Evolutionary conservation across 2,113 vertebrate genomes (phyloP).

Genomic region (Siniperca knerii): DNA sequence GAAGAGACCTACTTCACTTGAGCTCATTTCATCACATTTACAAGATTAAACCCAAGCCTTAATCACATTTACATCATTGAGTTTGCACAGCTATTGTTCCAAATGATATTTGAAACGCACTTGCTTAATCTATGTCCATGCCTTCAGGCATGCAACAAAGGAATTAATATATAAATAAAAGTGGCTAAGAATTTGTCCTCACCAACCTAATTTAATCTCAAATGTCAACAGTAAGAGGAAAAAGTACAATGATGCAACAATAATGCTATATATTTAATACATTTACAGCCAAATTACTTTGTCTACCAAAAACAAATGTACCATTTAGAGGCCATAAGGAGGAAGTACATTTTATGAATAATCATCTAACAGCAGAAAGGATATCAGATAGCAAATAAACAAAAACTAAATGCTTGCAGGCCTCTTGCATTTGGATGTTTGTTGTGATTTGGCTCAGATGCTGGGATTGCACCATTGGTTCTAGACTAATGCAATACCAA

Average conservation of each 20-base stretch:
- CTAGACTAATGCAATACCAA: slow-evolving; percentile 41
- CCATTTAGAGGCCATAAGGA: slow-evolving; percentile 11
- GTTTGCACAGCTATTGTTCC: slow-evolving; percentile 71
- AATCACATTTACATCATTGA: slow-evolving; percentile 79
- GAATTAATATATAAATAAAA: slow-evolving; percentile 62
- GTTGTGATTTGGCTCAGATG: slow-evolving; percentile 37
- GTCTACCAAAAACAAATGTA: not conserved
- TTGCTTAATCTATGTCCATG: slow-evolving; percentile 66
- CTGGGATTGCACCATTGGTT: slow-evolving; percentile 43
- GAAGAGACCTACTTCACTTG: slow-evolving; percentile 42
- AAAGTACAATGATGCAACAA: slow-evolving; percentile 16
- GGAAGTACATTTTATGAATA: slow-evolving; percentile 16
- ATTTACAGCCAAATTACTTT: slow-evolving; percentile 18
- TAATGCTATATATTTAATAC: not conserved
- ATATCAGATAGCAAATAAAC: slow-evolving; percentile 44
- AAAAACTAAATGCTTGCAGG: slow-evolving; percentile 9
- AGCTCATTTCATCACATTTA: slow-evolving; percentile 76
- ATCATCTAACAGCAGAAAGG: slow-evolving; percentile 34
- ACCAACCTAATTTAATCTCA: slow-evolving; percentile 32
- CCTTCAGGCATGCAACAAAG: slow-evolving; percentile 53
- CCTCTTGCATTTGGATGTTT: slow-evolving; percentile 8
- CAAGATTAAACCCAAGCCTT: slow-evolving; percentile 74
- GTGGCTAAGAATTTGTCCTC: not conserved
- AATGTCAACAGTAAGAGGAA: slow-evolving; percentile 40
- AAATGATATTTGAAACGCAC: slow-evolving; percentile 72